Evolutionary conservation across 2,797 vertebrate genomes (phyloP), one percentile per base, ranked within the genome.

Genomic region (Falco columbarius): DNA sequence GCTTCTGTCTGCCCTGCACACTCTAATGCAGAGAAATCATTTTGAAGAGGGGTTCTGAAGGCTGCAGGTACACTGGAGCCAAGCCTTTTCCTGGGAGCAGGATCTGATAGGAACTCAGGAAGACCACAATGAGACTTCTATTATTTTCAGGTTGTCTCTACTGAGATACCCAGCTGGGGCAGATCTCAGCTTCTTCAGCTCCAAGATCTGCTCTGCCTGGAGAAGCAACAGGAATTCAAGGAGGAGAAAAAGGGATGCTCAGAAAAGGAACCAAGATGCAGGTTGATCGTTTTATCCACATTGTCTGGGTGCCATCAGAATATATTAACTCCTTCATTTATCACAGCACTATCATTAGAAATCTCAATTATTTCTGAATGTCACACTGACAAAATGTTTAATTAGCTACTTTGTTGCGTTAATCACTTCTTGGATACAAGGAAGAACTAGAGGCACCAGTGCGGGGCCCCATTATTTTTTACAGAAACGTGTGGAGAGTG

Each of bases 361-460:
- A 97, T 97, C 85, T 93, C 95, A 97, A 96, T 96, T 97, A 97
- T 97, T 97, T 95, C 93, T 89, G 83, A 95, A 92, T 91, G 90
- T 84, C 79, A 94, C 59, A 49, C 56, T 95, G 94, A 92, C 86
- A 96, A 94, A 97, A 95, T 97, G 76, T 87, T 97, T 97, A 96
- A 97, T 97, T 97, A 96, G 81, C 49, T 82, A 82, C 63, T 91
- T 86, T 82, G 54, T 66, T 85, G 67, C 32, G 3, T 97, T 96
- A 96, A 95, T 97, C 96, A 97, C 87, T 94, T 93, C 67, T 94
- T 6, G 3, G 70, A 92, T 86, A 80, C 82, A 80, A 59, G 46
- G 49, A 95, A 93, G 38, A 77, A 91, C 81, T 81, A 62, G 83
- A 93, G 42, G 63, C 23, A 6, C 67, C 66, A 22, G 6, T 32